Evolutionary conservation across 2,888 invertebrate genomes (phyloP).

Genomic region (Ichneumoninae sp.): DNA sequence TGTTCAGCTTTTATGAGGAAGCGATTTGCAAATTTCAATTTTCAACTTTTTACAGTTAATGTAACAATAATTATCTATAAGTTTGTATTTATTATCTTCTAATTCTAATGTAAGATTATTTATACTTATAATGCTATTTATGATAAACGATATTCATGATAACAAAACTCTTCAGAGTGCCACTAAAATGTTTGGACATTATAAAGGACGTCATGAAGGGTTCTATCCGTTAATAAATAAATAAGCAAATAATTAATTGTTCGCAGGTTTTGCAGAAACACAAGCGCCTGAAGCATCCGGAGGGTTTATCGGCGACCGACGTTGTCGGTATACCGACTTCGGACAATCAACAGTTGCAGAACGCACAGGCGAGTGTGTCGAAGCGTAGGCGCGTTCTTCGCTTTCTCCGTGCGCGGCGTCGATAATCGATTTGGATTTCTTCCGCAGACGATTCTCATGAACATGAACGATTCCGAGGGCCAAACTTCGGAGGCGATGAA

Average conservation of each 20-base stretch:
- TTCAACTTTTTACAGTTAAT: too few relatives aligned
- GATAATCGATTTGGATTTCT: conserved; percentile 5
- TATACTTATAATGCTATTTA: too few relatives aligned
- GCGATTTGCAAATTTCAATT: too few relatives aligned
- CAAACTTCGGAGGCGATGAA: conserved; percentile 70
- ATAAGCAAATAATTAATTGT: neutral
- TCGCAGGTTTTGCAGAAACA: conserved; percentile 67
- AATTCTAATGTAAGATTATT: too few relatives aligned
- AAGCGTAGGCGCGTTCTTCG: neutral
- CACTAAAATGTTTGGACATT: too few relatives aligned
- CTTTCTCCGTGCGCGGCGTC: neutral
- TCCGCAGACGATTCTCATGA: conserved; percentile 64
- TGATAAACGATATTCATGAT: too few relatives aligned
- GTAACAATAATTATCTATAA: too few relatives aligned
- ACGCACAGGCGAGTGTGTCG: conserved; percentile 61
- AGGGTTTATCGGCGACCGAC: conserved; percentile 51
- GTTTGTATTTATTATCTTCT: too few relatives aligned
- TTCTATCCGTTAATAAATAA: too few relatives aligned
- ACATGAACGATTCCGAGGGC: conserved; percentile 68
- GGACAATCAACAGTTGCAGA: conserved; percentile 68
- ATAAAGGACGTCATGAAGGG: too few relatives aligned
- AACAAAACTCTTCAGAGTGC: too few relatives aligned
- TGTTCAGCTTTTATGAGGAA: too few relatives aligned
- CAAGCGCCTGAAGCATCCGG: conserved; percentile 63
- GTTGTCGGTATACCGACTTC: conserved; percentile 68